phyloP scores from a whole-genome alignment of 2,113 vertebrate species.

The Tragelaphus imberbis region DNA sequence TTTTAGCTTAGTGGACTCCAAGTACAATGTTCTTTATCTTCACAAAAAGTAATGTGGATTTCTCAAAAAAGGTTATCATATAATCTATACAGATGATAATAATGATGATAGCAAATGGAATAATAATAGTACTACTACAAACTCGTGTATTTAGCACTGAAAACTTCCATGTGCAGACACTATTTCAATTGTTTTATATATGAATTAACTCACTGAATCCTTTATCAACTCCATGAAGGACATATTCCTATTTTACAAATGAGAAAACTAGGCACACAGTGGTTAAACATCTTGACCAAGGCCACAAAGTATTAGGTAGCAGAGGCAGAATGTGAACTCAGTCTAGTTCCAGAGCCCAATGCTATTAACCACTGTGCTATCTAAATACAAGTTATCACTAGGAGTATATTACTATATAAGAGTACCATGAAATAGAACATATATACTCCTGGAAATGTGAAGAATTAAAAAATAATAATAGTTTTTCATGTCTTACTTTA shows the following conservation, averaged over 20 bases:
- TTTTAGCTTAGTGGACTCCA: neutral
- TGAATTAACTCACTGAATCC: neutral
- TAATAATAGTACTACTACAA: neutral
- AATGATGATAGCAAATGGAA: neutral
- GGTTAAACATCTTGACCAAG: neutral
- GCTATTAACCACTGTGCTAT: neutral
- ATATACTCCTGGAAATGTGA: neutral
- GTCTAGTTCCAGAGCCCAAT: neutral
- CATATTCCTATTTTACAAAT: neutral
- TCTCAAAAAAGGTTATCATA: neutral
- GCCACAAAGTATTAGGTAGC: neutral
- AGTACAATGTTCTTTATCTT: neutral
- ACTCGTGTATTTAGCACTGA: neutral
- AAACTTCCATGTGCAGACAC: neutral
- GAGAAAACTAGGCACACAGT: neutral
- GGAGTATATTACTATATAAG: neutral
- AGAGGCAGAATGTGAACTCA: neutral
- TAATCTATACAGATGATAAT: neutral
- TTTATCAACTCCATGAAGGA: neutral
- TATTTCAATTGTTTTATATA: neutral
- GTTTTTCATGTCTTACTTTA: neutral
- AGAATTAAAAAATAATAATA: neutral
- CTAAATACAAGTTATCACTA: neutral
- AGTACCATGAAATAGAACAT: neutral
- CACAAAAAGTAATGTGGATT: neutral